These are phyloP conservation scores for Platysteira castanea DNA, from an alignment of 2,113 vertebrate species.

Conservation along the genomic window DNA sequence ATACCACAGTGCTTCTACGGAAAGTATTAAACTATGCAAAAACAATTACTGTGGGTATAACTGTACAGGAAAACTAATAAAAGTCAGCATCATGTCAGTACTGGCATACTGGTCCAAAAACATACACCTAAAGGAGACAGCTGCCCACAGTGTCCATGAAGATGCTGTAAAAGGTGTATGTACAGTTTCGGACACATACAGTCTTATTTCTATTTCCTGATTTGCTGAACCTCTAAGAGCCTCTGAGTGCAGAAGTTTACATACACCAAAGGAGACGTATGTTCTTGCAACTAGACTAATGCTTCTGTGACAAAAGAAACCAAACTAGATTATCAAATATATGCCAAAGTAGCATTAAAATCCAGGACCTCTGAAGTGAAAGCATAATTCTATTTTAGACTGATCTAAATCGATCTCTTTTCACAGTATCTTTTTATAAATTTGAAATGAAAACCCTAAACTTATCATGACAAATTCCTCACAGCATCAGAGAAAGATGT, in stretches of 20 bases:
- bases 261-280: neutral
- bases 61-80: neutral
- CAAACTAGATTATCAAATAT: neutral
- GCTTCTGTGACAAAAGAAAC: neutral
- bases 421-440: neutral
- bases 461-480: neutral
- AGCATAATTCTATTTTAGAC: neutral
- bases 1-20: neutral
- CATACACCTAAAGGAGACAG: neutral
- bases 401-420: neutral
- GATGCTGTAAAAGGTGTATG: neutral
- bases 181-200: neutral
- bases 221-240: neutral
- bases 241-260: neutral
- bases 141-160: neutral
- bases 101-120: neutral
- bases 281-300: neutral
- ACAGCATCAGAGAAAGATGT: neutral
- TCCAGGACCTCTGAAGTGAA: neutral
- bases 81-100: neutral
- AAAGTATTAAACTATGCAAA: neutral
- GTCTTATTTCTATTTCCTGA: neutral
- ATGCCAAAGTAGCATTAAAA: neutral
- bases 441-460: neutral
- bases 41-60: neutral